These are phyloP conservation scores for Cephalotes varians DNA, from an alignment of 2,888 invertebrate genomes.

Conservation along the genomic window DNA sequence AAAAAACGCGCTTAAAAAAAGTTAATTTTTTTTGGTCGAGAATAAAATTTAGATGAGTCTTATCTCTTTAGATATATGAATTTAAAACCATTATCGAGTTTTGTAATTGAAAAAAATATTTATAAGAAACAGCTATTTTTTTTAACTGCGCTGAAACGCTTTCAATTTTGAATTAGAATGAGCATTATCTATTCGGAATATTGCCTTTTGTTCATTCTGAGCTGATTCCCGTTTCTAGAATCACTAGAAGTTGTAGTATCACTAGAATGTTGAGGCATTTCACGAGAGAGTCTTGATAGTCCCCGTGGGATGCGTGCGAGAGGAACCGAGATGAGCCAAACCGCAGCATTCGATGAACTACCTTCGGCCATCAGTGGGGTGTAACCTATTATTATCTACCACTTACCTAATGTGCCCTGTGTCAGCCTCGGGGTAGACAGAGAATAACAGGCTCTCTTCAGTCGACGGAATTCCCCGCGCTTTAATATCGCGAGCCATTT, in stretches of 20 bases:
- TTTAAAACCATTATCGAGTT: neutral
- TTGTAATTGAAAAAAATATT: neutral
- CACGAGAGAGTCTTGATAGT: conserved; percentile 10
- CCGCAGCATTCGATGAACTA: conserved; percentile 79
- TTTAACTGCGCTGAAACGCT: neutral
- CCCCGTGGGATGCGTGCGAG: conserved; percentile 69
- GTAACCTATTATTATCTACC: conserved; percentile 86
- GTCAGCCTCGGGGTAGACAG: conserved; percentile 81
- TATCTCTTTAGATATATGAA: neutral
- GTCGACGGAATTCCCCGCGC: conserved; percentile 68
- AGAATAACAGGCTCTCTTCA: conserved; percentile 77
- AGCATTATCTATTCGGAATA: neutral
- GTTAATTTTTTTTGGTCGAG: neutral
- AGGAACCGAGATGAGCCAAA: conserved; percentile 71
- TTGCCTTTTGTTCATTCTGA: neutral
- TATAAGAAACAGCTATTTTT: neutral
- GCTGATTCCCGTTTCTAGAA: neutral
- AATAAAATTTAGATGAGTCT: neutral
- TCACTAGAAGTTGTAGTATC: conserved; percentile 4
- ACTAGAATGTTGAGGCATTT: conserved; percentile 7
- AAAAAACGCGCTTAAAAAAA: neutral
- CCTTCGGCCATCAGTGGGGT: conserved; percentile 84
- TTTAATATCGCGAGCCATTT: conserved; percentile 65
- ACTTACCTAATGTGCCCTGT: conserved; percentile 85
- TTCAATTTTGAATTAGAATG: neutral